A percentile compares a stretch with the other conserved stretches of the same genome.
phyloP scores from a whole-genome alignment of 2,113 vertebrate species.

The Agapornis roseicollis region DNA sequence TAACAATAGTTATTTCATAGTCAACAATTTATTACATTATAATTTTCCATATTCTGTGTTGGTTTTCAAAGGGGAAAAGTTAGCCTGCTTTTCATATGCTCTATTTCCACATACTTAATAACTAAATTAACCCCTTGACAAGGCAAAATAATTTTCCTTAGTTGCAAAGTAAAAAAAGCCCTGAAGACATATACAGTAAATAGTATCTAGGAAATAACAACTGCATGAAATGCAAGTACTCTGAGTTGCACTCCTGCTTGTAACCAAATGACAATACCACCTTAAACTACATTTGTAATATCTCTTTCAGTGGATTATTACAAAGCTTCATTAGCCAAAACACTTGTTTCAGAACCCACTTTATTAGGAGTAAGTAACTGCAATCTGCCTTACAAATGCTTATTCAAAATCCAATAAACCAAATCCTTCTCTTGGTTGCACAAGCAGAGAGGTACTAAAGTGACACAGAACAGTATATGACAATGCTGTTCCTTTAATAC shows the following conservation, averaged over 20 bases:
- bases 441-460: not conserved
- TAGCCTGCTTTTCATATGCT: not conserved
- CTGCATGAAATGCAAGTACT: not conserved
- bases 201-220: not conserved
- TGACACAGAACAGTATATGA: not conserved
- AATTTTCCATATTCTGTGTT: not conserved
- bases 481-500: not conserved
- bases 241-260: not conserved
- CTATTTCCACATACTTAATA: not conserved
- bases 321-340: not conserved
- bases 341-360: not conserved
- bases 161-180: not conserved
- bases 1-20: not conserved
- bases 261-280: not conserved
- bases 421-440: not conserved
- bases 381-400: not conserved
- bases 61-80: not conserved
- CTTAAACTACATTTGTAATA: fast-evolving
- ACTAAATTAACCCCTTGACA: not conserved
- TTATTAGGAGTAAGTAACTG: not conserved
- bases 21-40: not conserved
- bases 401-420: not conserved
- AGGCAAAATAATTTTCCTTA: not conserved
- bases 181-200: not conserved
- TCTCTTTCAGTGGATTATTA: not conserved